phyloP scores from a whole-genome alignment of 2,113 vertebrate genomes.

The Leucopsar rothschildi region DNA sequence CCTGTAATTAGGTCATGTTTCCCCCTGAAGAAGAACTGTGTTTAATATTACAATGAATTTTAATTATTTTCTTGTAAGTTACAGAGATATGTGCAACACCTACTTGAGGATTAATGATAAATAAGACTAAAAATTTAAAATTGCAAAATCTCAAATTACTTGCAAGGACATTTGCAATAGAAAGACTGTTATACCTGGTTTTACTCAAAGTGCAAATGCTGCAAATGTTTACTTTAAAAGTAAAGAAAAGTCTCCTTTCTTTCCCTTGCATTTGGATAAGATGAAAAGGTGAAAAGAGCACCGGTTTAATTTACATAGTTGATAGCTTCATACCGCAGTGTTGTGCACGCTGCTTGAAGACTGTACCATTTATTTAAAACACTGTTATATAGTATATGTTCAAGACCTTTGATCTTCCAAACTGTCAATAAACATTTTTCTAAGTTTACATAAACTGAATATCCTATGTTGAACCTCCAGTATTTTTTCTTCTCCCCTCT shows the following conservation, averaged over 20 bases:
- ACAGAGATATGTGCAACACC: not conserved
- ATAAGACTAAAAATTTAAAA: not conserved
- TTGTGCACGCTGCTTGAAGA: not conserved
- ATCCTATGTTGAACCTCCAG: not conserved
- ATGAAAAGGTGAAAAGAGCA: not conserved
- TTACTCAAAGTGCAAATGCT: not conserved
- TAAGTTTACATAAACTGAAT: not conserved
- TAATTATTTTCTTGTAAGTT: not conserved
- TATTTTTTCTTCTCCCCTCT: not conserved
- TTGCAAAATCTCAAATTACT: not conserved
- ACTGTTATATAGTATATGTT: not conserved
- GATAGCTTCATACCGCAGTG: not conserved
- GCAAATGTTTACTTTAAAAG: not conserved
- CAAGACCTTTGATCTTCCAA: not conserved
- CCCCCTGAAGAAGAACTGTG: fast-evolving
- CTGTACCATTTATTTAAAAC: not conserved
- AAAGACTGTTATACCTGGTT: not conserved
- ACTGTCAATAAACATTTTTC: not conserved
- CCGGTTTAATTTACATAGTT: not conserved
- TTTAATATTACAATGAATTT: not conserved
- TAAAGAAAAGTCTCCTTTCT: not conserved
- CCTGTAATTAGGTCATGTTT: not conserved
- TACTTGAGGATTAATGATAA: not conserved
- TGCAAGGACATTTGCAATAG: not conserved
- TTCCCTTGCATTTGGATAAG: not conserved